Percentiles rank a stretch among this genome's conserved stretches.
These are phyloP conservation scores for Dolichallabes microphthalmus DNA, from an alignment of 2,113 vertebrate genomes.

Conservation along the genomic window DNA sequence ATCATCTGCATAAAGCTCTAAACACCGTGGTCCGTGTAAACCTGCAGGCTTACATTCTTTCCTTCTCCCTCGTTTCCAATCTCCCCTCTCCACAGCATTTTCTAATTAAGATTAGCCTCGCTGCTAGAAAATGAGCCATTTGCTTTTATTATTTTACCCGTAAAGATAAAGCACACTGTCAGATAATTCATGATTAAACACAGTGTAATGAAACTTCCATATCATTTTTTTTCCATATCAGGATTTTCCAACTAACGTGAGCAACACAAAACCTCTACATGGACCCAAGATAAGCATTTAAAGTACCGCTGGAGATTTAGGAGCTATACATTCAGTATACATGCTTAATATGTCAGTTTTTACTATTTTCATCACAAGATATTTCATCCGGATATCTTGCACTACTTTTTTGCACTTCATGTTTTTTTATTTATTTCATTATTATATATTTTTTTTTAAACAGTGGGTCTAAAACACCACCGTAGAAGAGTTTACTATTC, in stretches of 20 bases:
- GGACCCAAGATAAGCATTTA: not conserved
- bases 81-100: constrained; percentile 29
- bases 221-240: not conserved
- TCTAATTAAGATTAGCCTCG: constrained; percentile 36
- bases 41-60: not conserved
- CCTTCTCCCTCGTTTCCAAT: not conserved
- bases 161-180: constrained; percentile 13
- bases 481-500: no score
- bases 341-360: no score
- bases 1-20: not conserved
- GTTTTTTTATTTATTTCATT: no score
- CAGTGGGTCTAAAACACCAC: no score
- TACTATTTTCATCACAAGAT: not conserved
- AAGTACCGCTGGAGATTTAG: not conserved
- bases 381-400: no score
- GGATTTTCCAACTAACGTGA: not conserved
- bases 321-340: not conserved
- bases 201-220: not conserved
- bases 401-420: no score
- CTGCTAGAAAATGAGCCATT: not conserved
- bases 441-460: not conserved
- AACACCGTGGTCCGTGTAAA: not conserved
- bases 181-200: constrained; percentile 17
- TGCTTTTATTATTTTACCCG: not conserved
- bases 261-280: not conserved